A percentile compares a stretch with the other conserved stretches of the same genome.
Evolutionary conservation across 2,113 vertebrate species (phyloP).

Genomic region (Dendropsophus ebraccatus): DNA sequence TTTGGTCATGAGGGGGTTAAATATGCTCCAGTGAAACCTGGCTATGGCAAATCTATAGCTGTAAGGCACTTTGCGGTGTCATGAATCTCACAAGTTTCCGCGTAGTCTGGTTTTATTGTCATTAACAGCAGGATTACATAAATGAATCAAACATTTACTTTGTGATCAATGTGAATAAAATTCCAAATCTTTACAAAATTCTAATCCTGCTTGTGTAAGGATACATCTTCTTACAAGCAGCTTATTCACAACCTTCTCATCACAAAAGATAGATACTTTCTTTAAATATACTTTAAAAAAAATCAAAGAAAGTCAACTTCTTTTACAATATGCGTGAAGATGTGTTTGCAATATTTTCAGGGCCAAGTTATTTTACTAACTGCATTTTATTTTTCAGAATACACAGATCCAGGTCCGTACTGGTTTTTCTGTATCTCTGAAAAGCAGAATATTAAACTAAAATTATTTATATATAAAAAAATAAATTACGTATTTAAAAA

Average conservation of each 20-base stretch:
- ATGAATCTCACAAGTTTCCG: not conserved
- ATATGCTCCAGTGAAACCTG: no score
- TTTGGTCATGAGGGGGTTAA: no score
- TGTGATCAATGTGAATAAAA: not conserved
- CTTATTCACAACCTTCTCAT: conserved; percentile 2
- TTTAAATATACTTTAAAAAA: not conserved
- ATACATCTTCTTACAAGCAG: not conserved
- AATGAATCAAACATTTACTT: conserved; percentile 1
- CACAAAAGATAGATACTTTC: conserved; percentile 28
- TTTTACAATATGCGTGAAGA: not conserved
- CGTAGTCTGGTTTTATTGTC: not conserved
- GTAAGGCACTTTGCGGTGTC: no score
- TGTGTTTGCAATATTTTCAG: not conserved
- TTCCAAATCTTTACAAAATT: not conserved
- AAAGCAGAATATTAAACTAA: conserved; percentile 27
- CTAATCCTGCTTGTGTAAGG: not conserved
- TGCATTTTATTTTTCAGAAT: not conserved
- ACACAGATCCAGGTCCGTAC: not conserved
- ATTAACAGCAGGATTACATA: conserved; percentile 13
- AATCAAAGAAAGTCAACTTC: not conserved
- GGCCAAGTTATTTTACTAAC: not conserved
- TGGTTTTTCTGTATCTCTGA: not conserved
- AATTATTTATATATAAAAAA: conserved; percentile 30
- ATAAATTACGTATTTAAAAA: conserved; percentile 36
- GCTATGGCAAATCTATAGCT: no score